Evolutionary conservation across 2,888 invertebrate genomes (phyloP), one percentile per base, ranked within the genome.

Genomic region (Dugesia japonica): DNA sequence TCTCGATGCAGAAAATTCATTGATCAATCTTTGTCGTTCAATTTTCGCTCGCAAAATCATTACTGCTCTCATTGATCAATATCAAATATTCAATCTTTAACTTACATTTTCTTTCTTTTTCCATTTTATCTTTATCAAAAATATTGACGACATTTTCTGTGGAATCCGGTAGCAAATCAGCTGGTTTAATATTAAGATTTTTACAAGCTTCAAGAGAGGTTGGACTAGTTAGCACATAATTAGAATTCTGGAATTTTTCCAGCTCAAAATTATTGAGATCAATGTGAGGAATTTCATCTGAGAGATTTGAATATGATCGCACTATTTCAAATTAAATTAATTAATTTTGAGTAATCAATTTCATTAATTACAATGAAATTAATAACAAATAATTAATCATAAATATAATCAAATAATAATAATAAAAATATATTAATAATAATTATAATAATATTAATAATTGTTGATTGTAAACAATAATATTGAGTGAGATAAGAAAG

Each of bases 11-110:
- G n/a, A n/a, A 23, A 56, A 4, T 23, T 56, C 56, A 23, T 56
- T 56, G 56, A 56, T 56, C n/a, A 56, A n/a, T n/a, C 56, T n/a
- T 23, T 56, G 56, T n/a, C 56, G 56, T n/a, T 56, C 56, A 4
- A 56, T 23, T 23, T 23, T 56, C n/a, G 56, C 56, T 23, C 56
- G 56, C 56, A 56, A 20, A n/a, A 56, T n/a, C 56, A 4, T 56
- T n/a, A 56, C 56, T 56, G n/a, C 4, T 4, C 7, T 1, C n/a
- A 56, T 23, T n/a, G 7, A 23, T 56, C 56, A 13, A 56, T 23
- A 56, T 23, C n/a, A 4, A 20, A 4, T 56, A 7, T 4, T 23
- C n/a, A n/a, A 9, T 9, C 7, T 20, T 4, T 7, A 4, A 56
- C n/a, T 56, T 23, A 56, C 56, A 23, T 56, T 23, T 56, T 7